Evolutionary conservation across 2,113 vertebrate species (phyloP), one percentile per base, ranked within the genome.

Genomic region (Bostrychus sinensis): DNA sequence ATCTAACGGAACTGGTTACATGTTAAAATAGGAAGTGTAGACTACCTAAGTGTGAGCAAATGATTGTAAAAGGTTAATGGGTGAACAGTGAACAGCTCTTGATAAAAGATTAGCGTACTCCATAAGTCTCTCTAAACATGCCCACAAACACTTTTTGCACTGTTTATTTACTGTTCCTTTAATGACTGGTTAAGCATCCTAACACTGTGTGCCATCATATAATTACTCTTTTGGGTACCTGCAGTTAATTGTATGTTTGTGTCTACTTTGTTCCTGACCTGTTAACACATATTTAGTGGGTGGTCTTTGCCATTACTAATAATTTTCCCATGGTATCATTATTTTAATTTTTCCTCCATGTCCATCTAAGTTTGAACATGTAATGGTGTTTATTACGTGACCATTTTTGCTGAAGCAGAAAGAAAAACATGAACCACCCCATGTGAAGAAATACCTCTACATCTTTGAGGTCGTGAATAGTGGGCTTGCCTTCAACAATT

Each of bases 201-300:
- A 0, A 25, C 64, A 58, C 62, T 59, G 56, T 48, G 38, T 59
- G 32, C 38, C 39, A 56, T 41, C 41, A 60, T 43, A 2, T 87
- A 86, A 88, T 78, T 72, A 37, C 39, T 76, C 55, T 79, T 82
- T 82, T 84, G 81, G 73, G 57, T 63, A 17, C 22, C 56, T 19
- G 66, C 45, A 55, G 68, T 19, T 86, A 80, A 88, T 87, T 41
- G 69, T 53, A 81, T 82, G 86, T 90, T 86, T 78, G 53, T 42
- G 28, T 48, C 30, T 32, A 32, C 30, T 2, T 43, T 12, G 1
- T 32, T 62, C 28, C 59, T 22, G 3, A 34, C 3, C 64, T 22
- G 42, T 45, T 59, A 70, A 66, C 12, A 6, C 56, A 19, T 67
- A 62, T 66, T 86, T 83, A 69, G 66, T 58, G 41, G 39, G 48